These are phyloP conservation scores for Pedionomus torquatus DNA, from an alignment of 2,113 vertebrate species.

Conservation along the genomic window DNA sequence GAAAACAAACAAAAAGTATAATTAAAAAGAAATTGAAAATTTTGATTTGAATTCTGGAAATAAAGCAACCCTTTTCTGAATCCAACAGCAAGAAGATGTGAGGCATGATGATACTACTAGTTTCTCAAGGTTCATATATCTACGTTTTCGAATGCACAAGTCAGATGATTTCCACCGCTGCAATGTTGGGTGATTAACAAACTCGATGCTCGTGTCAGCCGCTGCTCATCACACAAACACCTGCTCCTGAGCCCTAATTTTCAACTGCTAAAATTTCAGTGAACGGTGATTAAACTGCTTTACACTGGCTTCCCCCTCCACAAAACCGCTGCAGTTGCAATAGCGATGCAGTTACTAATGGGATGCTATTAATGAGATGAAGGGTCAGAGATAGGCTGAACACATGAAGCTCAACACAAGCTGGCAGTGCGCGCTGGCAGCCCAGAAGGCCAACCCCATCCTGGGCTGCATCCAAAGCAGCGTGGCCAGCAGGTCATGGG, in stretches of 20 bases:
- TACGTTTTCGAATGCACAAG: neutral
- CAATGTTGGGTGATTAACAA: neutral
- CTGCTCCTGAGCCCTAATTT: neutral
- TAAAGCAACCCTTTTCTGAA: neutral
- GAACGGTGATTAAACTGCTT: neutral
- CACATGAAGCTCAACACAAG: no score
- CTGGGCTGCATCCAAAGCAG: no score
- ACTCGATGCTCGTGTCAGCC: rapidly evolving
- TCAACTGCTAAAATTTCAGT: neutral
- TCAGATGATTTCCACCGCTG: neutral
- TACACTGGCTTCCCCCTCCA: neutral
- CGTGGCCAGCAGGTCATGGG: no score
- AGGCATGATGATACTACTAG: neutral
- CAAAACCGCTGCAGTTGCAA: neutral
- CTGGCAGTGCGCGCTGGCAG: no score
- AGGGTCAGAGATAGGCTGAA: neutral
- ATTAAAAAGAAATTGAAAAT: neutral
- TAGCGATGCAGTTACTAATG: neutral
- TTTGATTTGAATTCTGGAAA: neutral
- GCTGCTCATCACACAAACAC: neutral
- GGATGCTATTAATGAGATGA: neutral
- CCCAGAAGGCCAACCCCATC: no score
- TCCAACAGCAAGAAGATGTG: neutral
- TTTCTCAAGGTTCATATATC: neutral
- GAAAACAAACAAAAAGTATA: neutral